A percentile compares a stretch with the other conserved stretches of the same genome.
Conservation (phyloP, 2,888 invertebrate species). For the Meliscaeva auricollis region DNA sequence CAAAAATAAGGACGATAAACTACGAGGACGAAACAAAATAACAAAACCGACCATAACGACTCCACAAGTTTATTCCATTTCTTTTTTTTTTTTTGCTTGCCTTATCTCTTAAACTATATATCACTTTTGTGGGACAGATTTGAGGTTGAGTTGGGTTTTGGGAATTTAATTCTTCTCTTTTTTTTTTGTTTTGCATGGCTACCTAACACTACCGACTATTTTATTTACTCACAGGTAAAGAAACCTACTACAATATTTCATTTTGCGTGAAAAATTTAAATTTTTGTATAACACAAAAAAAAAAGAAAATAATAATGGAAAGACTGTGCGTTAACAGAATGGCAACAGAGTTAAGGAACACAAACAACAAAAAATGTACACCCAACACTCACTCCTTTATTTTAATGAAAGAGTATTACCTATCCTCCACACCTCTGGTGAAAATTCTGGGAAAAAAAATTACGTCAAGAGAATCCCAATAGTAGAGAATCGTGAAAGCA, state of each 20-base stretch:
- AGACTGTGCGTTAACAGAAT: background rate
- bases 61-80: conserved; percentile 30
- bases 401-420: conserved; percentile 16
- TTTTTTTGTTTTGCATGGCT: background rate
- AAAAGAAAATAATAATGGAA: conserved; percentile 20
- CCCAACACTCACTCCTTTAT: background rate
- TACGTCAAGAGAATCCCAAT: conserved; percentile 37
- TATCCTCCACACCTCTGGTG: conserved; percentile 21
- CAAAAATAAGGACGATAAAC: conserved; percentile 34
- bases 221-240: background rate
- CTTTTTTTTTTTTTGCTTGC: conserved; percentile 9
- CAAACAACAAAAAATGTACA: conserved; percentile 11
- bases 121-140: conserved; percentile 40
- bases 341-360: conserved; percentile 14
- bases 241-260: conserved; percentile 4
- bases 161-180: background rate
- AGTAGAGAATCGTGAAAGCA: conserved; percentile 22
- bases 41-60: conserved; percentile 39
- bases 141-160: conserved; percentile 17
- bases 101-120: conserved; percentile 23
- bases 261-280: conserved; percentile 35
- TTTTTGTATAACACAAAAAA: conserved; percentile 4
- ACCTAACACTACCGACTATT: background rate
- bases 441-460: conserved; percentile 20
- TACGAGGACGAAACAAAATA: conserved; percentile 25